Evolutionary conservation across 2,113 vertebrate genomes (phyloP), one percentile per base, ranked within the genome.

Genomic region (Rhagologus leucostigma): DNA sequence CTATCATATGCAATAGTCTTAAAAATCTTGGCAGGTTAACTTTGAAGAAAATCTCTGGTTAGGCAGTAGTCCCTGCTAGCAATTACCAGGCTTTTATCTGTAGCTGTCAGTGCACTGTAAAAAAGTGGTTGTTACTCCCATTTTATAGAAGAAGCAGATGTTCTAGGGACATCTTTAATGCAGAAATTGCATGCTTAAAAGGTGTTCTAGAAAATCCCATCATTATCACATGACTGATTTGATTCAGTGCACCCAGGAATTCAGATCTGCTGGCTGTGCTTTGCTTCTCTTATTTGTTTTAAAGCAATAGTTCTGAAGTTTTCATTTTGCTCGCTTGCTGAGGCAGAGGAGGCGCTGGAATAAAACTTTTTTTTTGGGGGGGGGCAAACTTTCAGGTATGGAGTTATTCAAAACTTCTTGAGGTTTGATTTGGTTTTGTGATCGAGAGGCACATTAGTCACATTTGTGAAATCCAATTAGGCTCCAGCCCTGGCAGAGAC

Each of bases 151-250:
- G 87, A 56, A 95, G 81, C 90, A 94, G 95, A 85, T 94, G 94
- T 91, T 95, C 82, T 35, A 64, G 85, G 78, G 88, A 57, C 1
- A 17, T 84, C 85, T 96, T 75, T 91, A 85, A 88, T 85, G 44
- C 67, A 85, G 87, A 91, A 90, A 87, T 41, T 64, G 74, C 44
- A 84, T 68, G 93, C 87, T 84, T 90, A 85, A 96, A 96, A 96
- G 96, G 87, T 97, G 95, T 94, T 95, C 84, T 83, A 94, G 95
- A 95, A 96, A 95, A 97, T 96, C 95, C 88, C 71, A 91, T 95
- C 92, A 69, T 94, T 83, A 83, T 68, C 95, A 85, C 92, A 85
- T 83, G 90, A 64, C 88, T 95, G 96, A 71, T 75, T 96, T 95
- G 84, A 87, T 91, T 93, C 90, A 79, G 69, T 63, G 85, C 79